A percentile compares a stretch with the other conserved stretches of the same genome.
Evolutionary conservation across 2,888 invertebrate species (phyloP).

Genomic region (Artemia sinica): DNA sequence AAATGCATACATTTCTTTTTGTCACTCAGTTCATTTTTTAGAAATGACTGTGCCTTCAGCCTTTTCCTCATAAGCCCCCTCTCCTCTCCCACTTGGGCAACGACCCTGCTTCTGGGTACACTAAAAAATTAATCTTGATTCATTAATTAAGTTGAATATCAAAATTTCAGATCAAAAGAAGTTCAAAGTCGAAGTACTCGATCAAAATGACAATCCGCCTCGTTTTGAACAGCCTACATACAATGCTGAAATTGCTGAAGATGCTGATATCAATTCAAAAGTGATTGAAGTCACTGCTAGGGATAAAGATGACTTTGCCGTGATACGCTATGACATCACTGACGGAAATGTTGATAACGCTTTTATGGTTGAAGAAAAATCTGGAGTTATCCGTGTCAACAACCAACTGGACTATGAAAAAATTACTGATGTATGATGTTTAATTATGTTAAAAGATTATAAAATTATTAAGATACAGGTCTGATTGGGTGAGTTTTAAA

Average conservation of each 20-base stretch:
- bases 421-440: constrained; percentile 39
- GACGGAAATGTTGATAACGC: constrained; percentile 69
- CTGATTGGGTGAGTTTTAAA: too few relatives aligned
- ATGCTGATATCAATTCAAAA: constrained; percentile 59
- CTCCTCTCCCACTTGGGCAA: neutral
- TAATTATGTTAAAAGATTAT: neutral
- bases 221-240: constrained; percentile 54
- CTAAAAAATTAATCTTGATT: too few relatives aligned
- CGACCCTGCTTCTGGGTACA: neutral
- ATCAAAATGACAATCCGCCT: constrained; percentile 89
- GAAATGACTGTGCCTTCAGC: too few relatives aligned
- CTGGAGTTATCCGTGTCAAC: constrained; percentile 67
- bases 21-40: too few relatives aligned
- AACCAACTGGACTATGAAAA: constrained; percentile 62
- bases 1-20: too few relatives aligned
- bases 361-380: constrained; percentile 59
- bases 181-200: constrained; percentile 76
- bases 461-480: too few relatives aligned
- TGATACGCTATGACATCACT: constrained; percentile 68
- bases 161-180: constrained; percentile 45
- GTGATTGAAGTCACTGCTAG: constrained; percentile 72
- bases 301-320: constrained; percentile 59
- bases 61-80: too few relatives aligned
- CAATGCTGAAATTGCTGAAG: constrained; percentile 42
- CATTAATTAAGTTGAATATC: neutral